phyloP scores from a whole-genome alignment of 2,797 vertebrate genomes.

The Eutrigla gurnardus region DNA sequence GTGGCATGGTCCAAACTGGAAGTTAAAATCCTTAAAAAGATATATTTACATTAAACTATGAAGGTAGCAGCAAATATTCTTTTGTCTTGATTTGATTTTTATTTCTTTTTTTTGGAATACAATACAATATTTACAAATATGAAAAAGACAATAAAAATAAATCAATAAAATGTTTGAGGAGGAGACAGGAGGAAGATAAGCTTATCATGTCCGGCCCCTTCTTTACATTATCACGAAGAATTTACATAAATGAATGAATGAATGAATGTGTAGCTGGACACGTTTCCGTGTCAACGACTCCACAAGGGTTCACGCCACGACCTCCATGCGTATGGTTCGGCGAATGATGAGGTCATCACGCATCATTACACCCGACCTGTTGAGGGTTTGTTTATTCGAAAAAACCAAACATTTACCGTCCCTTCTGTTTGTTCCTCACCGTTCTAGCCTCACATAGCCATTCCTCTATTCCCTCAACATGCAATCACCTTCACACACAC shows the following conservation, averaged over 20 bases:
- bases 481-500: conserved; percentile 3
- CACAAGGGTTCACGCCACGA: neutral
- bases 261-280: conserved; percentile 1
- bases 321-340: conserved; percentile 8
- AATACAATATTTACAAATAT: too few species aligned
- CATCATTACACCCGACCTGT: conserved; percentile 39
- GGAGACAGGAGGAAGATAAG: too few species aligned
- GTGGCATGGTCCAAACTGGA: neutral
- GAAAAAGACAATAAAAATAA: too few species aligned
- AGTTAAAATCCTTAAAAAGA: neutral
- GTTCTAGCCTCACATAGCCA: conserved; percentile 25
- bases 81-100: neutral
- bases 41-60: neutral
- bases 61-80: neutral
- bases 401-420: neutral
- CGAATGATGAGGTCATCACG: conserved; percentile 34
- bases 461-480: conserved; percentile 23
- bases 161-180: too few species aligned
- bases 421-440: neutral
- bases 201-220: too few species aligned
- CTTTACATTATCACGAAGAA: too few species aligned
- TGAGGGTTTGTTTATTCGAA: neutral
- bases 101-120: neutral
- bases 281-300: conserved; percentile 13
- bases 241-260: too few species aligned